Base-by-base conservation (phyloP, 2,888 invertebrate genomes). In the Orthosia incerta region DNA sequence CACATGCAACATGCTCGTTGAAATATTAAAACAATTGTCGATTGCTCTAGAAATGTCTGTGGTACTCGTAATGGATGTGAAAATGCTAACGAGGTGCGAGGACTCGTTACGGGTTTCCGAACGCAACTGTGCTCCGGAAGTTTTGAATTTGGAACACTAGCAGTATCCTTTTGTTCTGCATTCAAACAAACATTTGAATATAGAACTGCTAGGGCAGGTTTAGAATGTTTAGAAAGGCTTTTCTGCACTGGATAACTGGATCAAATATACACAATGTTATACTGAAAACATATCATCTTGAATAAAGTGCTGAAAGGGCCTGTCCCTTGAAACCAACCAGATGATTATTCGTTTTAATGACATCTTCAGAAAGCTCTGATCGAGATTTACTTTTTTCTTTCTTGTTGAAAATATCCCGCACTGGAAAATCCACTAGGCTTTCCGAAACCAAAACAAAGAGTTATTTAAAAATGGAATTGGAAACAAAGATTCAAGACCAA, bases 111-210 rank as follows among this genome's bases (percentile, higher is more conserved):
- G 51, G 61, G 20, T 62, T 76, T 77, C 26, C 13, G 46, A 72
- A 65, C 20, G 46, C 79, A 62, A 77, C 65, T 62, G 61, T 48
- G 46, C 15, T 46, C 26, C 61, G 61, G 56, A 72, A 80, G 63
- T 76, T 80, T 64, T 64, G 62, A 76, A 76, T 76, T 76, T 18
- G 50, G 57, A 71, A 59, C 61, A 31, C 61, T 50, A 59, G 50
- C 57, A 56, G 55, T 20, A 50, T 60, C 11, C 55, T 79, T 67
- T 79, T 76, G 76, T 79, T 64, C 23, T 51, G 12, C 15, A n/a
- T 79, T 79, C n/a, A 23, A 61, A 76, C 45, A 68, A 71, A 76
- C 26, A 79, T 68, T 79, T 79, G 67, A 65, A 71, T 64, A 31
- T 20, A 75, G 59, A 75, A 59, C 51, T 51, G 0, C 20, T 51